Percentiles rank a stretch among this genome's conserved stretches.
Conservation (phyloP, 2,113 vertebrate genomes). For the Toxotes chatareus region DNA sequence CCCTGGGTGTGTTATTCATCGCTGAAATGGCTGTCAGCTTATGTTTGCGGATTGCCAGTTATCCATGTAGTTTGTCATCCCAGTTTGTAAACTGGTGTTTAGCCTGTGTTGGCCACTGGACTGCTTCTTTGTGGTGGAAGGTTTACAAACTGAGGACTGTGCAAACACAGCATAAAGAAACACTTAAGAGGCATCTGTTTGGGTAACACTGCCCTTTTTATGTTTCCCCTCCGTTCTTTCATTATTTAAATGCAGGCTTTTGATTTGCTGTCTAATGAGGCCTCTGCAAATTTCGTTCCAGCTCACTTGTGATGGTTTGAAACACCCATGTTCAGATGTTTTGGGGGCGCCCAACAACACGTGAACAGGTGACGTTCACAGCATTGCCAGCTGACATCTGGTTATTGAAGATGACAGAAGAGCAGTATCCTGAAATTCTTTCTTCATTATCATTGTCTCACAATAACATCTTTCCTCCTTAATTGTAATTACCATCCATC, state of each 20-base stretch:
- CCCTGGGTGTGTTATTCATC: background rate
- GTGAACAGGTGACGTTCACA: background rate
- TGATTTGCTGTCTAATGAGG: background rate
- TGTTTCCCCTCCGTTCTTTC: background rate
- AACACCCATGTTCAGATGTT: background rate
- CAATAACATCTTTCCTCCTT: background rate
- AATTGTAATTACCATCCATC: slow-evolving; percentile 23
- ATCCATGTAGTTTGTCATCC: too few relatives aligned
- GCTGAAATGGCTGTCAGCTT: too few relatives aligned
- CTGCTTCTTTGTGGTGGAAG: background rate
- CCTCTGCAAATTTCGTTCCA: background rate
- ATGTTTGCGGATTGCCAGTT: too few relatives aligned
- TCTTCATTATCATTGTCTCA: background rate
- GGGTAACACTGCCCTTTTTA: background rate
- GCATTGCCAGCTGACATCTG: background rate
- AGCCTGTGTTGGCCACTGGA: too few relatives aligned
- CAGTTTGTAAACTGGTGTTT: too few relatives aligned
- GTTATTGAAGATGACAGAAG: background rate
- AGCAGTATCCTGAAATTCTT: background rate
- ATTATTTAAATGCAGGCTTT: background rate
- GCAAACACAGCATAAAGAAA: background rate
- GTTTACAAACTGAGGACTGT: too few relatives aligned
- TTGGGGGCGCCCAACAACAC: background rate
- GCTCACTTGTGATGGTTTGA: background rate
- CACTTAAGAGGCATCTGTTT: too few relatives aligned